Percentiles rank a stretch among this genome's conserved stretches.
Evolutionary conservation across 2,888 invertebrate genomes (phyloP).

Genomic region (Synergus gifuensis): DNA sequence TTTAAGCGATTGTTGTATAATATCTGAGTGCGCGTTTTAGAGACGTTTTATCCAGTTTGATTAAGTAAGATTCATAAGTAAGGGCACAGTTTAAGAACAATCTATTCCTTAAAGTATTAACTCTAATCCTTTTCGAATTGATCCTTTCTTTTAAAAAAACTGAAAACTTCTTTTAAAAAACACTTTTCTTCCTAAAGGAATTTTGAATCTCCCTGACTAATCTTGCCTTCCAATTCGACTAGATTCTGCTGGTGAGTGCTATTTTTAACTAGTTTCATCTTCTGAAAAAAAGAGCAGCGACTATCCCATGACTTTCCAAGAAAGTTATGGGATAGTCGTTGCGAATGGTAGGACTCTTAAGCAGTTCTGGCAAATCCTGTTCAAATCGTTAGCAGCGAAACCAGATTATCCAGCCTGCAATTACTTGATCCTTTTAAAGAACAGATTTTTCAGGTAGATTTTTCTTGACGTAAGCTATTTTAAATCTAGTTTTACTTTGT

Average conservation of each 20-base stretch:
- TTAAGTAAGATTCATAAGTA: constrained; percentile 19
- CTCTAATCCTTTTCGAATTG: too few relatives aligned
- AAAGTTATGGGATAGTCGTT: constrained; percentile 63
- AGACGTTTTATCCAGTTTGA: constrained; percentile 68
- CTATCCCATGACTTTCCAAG: constrained; percentile 60
- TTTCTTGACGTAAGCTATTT: not conserved
- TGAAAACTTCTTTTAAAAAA: not conserved
- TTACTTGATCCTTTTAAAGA: not conserved
- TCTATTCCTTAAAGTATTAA: too few relatives aligned
- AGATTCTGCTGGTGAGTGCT: not conserved
- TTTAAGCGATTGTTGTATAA: constrained; percentile 23
- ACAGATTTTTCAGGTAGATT: not conserved
- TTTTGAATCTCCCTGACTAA: not conserved
- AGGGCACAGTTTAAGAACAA: not conserved
- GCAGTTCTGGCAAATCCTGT: not conserved
- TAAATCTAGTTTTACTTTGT: not conserved
- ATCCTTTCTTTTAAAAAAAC: too few relatives aligned
- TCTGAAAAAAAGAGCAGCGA: constrained; percentile 43
- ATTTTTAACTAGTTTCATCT: constrained; percentile 2
- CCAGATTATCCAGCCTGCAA: constrained; percentile 20
- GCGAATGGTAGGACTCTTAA: not conserved
- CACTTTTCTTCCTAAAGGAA: not conserved
- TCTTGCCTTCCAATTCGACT: not conserved
- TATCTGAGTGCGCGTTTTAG: constrained; percentile 45
- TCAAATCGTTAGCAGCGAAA: not conserved